Percentiles rank a stretch among this genome's conserved stretches.
phyloP scores from a whole-genome alignment of 2,797 vertebrate species.

The Cyprinella venusta region DNA sequence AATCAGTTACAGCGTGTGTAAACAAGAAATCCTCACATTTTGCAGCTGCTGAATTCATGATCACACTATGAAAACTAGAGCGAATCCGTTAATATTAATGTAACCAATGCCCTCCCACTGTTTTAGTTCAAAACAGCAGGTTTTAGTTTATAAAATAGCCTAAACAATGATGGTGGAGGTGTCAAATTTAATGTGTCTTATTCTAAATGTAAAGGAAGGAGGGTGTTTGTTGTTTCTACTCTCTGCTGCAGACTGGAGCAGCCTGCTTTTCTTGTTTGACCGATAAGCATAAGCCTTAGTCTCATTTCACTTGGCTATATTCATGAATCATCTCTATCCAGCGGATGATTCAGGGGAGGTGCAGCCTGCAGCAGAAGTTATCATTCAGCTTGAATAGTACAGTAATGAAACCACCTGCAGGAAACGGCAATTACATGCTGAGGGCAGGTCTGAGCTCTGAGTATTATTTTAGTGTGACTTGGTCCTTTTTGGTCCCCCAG shows the following conservation, averaged over 20 bases:
- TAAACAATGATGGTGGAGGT: not conserved
- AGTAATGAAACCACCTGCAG: constrained; percentile 5
- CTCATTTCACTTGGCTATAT: constrained; percentile 1
- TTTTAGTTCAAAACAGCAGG: not conserved
- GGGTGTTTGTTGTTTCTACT: constrained; percentile 19
- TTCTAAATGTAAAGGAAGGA: not conserved
- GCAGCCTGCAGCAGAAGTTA: not conserved
- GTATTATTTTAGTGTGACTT: not conserved
- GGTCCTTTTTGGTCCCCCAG: not conserved
- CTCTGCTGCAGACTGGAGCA: constrained; percentile 4
- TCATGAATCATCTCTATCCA: not conserved
- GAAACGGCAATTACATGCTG: not conserved
- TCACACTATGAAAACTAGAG: not conserved
- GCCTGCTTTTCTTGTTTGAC: constrained; percentile 59
- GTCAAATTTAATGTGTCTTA: constrained; percentile 25
- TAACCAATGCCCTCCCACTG: not conserved
- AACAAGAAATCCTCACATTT: constrained; percentile 42
- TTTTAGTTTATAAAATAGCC: constrained; percentile 19
- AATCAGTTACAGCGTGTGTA: constrained; percentile 55
- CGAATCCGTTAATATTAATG: not conserved
- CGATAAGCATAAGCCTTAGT: constrained; percentile 2
- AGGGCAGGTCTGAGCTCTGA: not conserved
- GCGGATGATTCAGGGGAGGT: constrained; percentile 9
- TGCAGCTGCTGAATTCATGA: not conserved
- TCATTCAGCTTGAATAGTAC: not conserved